phyloP scores from a whole-genome alignment of 2,113 vertebrate genomes.

The Scopus umbretta region DNA sequence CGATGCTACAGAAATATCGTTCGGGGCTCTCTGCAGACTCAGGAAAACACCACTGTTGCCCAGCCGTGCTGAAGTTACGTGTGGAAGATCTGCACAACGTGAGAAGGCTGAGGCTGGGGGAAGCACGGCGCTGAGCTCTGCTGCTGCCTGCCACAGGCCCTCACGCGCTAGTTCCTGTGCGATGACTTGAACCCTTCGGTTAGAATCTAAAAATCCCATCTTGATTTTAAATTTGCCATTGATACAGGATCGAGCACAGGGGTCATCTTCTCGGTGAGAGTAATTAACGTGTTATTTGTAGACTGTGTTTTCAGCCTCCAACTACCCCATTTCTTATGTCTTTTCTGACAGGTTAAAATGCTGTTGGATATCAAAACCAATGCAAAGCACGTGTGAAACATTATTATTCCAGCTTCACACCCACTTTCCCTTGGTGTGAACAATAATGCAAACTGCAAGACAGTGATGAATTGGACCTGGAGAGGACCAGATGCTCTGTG shows the following conservation, averaged over 20 bases:
- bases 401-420: constrained; percentile 61
- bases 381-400: constrained; percentile 36
- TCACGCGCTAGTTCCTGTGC: accelerated
- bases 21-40: background rate
- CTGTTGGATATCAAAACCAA: background rate
- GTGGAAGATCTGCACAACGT: background rate
- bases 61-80: accelerated
- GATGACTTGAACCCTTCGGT: accelerated
- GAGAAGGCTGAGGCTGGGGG: background rate
- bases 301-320: background rate
- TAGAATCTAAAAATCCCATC: background rate
- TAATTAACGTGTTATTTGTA: background rate
- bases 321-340: background rate
- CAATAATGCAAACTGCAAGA: constrained; percentile 30
- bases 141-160: background rate
- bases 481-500: constrained; percentile 42
- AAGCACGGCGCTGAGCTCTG: background rate
- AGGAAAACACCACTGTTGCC: background rate
- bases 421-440: constrained; percentile 27
- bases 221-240: background rate
- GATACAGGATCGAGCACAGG: accelerated
- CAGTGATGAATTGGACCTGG: constrained; percentile 58
- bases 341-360: background rate
- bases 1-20: accelerated
- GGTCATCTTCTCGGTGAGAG: background rate